Evolutionary conservation across 1,140 invertebrate species (phyloP).

Genomic region (Trichonephila clavata): DNA sequence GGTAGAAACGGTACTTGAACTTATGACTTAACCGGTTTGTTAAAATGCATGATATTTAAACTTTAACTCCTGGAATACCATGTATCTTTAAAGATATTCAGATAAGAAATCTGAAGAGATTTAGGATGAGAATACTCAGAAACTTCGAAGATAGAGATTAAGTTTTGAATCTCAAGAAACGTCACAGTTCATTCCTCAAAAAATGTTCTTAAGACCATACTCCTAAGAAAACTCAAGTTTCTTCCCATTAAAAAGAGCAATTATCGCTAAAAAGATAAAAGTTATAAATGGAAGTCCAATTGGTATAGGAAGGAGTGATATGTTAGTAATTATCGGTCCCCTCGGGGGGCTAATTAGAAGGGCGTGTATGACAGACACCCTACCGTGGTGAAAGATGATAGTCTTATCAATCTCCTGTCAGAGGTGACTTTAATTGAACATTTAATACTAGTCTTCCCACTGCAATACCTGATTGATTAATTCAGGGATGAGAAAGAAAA

Average conservation of each 20-base stretch:
- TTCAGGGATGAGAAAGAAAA: background rate
- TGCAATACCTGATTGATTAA: background rate
- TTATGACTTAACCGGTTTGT: too few species aligned
- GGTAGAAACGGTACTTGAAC: too few species aligned
- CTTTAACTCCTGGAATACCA: too few species aligned
- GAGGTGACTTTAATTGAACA: constrained; percentile 17
- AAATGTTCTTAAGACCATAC: background rate
- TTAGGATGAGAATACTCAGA: too few species aligned
- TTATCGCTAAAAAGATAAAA: constrained; percentile 16
- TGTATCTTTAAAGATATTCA: too few species aligned
- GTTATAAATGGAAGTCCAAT: constrained; percentile 23
- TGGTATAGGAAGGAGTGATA: background rate
- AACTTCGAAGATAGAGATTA: too few species aligned
- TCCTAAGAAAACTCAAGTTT: background rate
- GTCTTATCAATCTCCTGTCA: constrained; percentile 35
- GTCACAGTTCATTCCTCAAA: too few species aligned
- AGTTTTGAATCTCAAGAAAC: too few species aligned
- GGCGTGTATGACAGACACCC: constrained; percentile 18
- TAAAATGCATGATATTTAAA: too few species aligned
- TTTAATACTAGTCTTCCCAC: background rate
- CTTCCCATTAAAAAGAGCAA: background rate
- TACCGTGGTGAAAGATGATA: constrained; percentile 35
- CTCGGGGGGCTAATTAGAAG: constrained; percentile 51
- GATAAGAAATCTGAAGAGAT: too few species aligned
- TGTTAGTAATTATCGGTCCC: constrained; percentile 9